Percentiles rank a stretch among this genome's conserved stretches.
Evolutionary conservation across 2,797 vertebrate species (phyloP).

Genomic region (Chelmon rostratus): DNA sequence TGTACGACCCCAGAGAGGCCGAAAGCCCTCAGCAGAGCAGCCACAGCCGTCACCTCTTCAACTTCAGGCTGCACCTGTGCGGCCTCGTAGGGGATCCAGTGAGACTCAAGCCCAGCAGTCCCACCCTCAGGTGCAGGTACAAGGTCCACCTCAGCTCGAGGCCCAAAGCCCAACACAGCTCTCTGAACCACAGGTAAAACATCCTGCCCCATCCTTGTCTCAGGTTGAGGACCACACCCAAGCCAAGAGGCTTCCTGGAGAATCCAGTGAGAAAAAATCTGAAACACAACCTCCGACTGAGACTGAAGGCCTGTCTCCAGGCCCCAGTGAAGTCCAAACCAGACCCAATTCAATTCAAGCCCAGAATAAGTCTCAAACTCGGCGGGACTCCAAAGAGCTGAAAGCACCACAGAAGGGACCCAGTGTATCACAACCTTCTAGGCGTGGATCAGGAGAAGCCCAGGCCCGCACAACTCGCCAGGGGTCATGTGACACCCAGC

Average conservation of each 20-base stretch:
- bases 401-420: slow-evolving; percentile 65
- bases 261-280: slow-evolving; percentile 46
- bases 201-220: slow-evolving; percentile 40
- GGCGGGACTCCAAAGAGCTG: slow-evolving; percentile 70
- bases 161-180: slow-evolving; percentile 30
- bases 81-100: slow-evolving; percentile 63
- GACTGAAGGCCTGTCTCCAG: slow-evolving; percentile 36
- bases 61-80: slow-evolving; percentile 67
- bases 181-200: slow-evolving; percentile 52
- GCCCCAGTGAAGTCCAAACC: slow-evolving; percentile 50
- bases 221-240: slow-evolving; percentile 41
- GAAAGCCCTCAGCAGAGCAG: slow-evolving; percentile 72
- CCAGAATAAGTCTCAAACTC: slow-evolving; percentile 54
- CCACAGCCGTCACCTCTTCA: slow-evolving; percentile 62
- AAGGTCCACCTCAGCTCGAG: slow-evolving; percentile 22
- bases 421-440: slow-evolving; percentile 51
- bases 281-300: slow-evolving; percentile 52
- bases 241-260: slow-evolving; percentile 43
- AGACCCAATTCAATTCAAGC: slow-evolving; percentile 70
- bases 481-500: slow-evolving; percentile 61
- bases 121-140: slow-evolving; percentile 31
- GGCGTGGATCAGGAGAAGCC: slow-evolving; percentile 54
- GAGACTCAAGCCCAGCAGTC: slow-evolving; percentile 65
- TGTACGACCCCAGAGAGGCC: slow-evolving; percentile 80
- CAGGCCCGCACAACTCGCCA: slow-evolving; percentile 62